Evolutionary conservation across 2,113 vertebrate species (phyloP).

Genomic region (Budorcas taxicolor): DNA sequence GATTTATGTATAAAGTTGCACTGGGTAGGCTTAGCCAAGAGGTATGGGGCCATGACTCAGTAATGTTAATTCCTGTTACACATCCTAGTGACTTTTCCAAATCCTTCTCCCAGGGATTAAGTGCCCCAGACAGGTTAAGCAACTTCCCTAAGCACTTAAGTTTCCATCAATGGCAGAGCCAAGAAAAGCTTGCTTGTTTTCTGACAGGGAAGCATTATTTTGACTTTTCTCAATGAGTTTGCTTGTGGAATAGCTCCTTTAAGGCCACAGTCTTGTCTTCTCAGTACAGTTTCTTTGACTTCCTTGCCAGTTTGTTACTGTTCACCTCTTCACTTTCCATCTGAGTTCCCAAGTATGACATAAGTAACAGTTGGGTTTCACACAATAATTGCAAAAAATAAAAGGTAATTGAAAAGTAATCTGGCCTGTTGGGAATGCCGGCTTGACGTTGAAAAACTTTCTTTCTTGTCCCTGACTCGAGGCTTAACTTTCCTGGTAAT

Average conservation of each 20-base stretch:
- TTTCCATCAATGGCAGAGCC: not conserved
- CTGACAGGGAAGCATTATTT: not conserved
- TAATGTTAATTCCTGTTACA: not conserved
- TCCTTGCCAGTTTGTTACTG: not conserved
- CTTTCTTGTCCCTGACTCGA: not conserved
- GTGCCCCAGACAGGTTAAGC: too few relatives aligned
- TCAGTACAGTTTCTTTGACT: constrained; percentile 5
- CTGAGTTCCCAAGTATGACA: not conserved
- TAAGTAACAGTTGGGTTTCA: not conserved
- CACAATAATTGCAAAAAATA: not conserved
- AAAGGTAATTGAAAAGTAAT: not conserved
- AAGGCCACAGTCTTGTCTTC: not conserved
- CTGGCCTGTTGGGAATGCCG: not conserved
- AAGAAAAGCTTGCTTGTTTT: not conserved
- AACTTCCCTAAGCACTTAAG: not conserved
- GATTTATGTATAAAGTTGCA: not conserved
- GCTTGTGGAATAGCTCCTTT: not conserved
- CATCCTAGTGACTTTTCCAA: not conserved
- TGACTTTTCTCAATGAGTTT: not conserved
- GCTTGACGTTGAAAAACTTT: not conserved
- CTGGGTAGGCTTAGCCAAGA: not conserved
- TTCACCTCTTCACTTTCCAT: not conserved
- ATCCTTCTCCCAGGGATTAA: not conserved
- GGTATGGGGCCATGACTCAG: not conserved
- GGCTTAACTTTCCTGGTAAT: not conserved